Conservation (phyloP, 2,797 vertebrate genomes). For the Psittacula derbiana region DNA sequence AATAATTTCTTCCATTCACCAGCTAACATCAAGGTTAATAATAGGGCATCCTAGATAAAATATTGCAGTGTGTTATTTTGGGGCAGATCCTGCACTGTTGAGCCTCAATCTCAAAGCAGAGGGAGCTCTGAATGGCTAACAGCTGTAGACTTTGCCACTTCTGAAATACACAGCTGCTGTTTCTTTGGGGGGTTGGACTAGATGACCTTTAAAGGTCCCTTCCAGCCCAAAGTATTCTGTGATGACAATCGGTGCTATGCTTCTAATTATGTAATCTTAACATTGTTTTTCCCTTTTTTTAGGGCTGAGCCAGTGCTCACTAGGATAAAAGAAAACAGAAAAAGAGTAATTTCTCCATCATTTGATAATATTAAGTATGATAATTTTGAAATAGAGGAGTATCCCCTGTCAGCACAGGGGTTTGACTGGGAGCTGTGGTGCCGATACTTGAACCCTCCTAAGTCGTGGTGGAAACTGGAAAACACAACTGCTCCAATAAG, state of each 20-base stretch:
- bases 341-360: conserved; percentile 91
- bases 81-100: neutral
- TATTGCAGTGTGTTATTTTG: neutral
- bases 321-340: conserved; percentile 92
- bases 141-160: neutral
- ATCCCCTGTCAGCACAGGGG: conserved; percentile 92
- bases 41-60: neutral
- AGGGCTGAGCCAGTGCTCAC: conserved; percentile 94
- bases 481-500: conserved; percentile 94
- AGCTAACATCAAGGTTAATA: neutral
- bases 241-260: neutral
- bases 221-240: neutral
- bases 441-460: conserved; percentile 93
- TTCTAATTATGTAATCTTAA: neutral
- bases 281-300: neutral
- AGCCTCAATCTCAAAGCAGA: neutral
- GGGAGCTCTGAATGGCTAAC: neutral
- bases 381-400: conserved; percentile 94
- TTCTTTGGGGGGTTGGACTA: neutral
- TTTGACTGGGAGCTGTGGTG: conserved; percentile 99
- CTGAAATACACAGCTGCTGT: neutral
- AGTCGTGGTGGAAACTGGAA: conserved; percentile 93
- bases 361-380: conserved; percentile 98
- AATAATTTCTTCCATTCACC: neutral
- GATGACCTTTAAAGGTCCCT: neutral